Base-by-base conservation (phyloP, 1,140 invertebrate genomes). In the Dreissena rostriformis region DNA sequence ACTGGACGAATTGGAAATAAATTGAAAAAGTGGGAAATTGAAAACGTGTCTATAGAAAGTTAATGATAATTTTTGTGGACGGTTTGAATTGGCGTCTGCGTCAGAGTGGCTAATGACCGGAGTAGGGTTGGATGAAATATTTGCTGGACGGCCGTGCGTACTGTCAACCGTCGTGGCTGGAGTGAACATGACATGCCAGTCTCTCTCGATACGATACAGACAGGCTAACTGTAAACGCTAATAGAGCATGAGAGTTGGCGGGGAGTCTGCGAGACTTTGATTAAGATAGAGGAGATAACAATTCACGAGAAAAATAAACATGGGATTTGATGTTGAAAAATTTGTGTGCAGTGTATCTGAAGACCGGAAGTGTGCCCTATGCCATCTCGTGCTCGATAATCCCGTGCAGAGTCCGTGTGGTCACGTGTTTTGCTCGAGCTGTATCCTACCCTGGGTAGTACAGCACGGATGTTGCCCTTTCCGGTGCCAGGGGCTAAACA, bases 401-500 rank as follows among this genome's bases (percentile, higher is more conserved):
- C 88, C 89, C 0, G 86, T 90, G 19, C 57, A 86, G 15, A 82
- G 87, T 15, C 83, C 87, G 6, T 90, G 89, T 66, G 79, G 77
- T 22, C 89, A 90, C 66, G 86, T 89, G 51, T 90, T 89, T 79
- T 89, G 89, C 74, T 90, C 88, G 0, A 82, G 87, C 15, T 90
- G 89, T 77, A 88, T 89, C 39, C 63, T 88, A n/a, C 89, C 88
- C 11, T 90, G 88, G 88, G 84, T 89, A 14, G 81, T 88, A 8
- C 75, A 82, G 19, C 87, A 89, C 63, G 87, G 88, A 10, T 66
- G 57, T 15, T 90, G 89, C 79, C 88, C 89, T 1, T 65, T 85
- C 63, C 76, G 82, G 8, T 90, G 89, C 61, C 82, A 82, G 26
- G 14, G 68, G 24, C 73, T 89, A 14, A 85, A 74, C 39, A 84